A percentile compares a stretch with the other conserved stretches of the same genome.
phyloP scores from a whole-genome alignment of 92 coral and sea anemone genomes.

The Muricea muricata region DNA sequence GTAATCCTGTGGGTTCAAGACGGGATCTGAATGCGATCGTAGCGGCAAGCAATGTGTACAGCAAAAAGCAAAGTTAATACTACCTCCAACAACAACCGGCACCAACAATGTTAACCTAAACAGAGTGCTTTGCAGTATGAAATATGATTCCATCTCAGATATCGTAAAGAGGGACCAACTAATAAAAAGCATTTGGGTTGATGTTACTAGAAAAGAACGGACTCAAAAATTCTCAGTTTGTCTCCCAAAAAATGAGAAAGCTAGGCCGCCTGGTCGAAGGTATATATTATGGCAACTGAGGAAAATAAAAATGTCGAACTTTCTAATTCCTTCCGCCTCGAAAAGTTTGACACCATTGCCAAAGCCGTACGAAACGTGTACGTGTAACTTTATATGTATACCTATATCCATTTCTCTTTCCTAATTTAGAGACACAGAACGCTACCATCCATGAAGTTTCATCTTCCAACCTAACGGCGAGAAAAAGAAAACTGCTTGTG shows the following conservation, averaged over 20 bases:
- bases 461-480: too few relatives aligned
- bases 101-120: not conserved
- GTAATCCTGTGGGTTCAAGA: not conserved
- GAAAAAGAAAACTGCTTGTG: too few relatives aligned
- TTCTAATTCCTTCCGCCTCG: not conserved
- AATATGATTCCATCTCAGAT: not conserved
- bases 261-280: slow-evolving; percentile 1
- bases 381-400: too few relatives aligned
- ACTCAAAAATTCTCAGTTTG: not conserved
- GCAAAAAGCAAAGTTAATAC: not conserved
- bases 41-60: not conserved
- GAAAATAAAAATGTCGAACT: not conserved
- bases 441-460: too few relatives aligned
- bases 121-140: not conserved
- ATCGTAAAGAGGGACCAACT: not conserved
- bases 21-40: not conserved
- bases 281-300: not conserved
- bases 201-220: not conserved
- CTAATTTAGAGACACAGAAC: too few relatives aligned
- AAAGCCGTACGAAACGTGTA: not conserved
- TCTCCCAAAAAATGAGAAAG: slow-evolving; percentile 24
- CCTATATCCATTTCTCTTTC: too few relatives aligned
- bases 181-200: too few relatives aligned
- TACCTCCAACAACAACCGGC: not conserved
- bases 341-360: not conserved